phyloP scores from a whole-genome alignment of 2,113 vertebrate genomes.

The Cheilinus undulatus region DNA sequence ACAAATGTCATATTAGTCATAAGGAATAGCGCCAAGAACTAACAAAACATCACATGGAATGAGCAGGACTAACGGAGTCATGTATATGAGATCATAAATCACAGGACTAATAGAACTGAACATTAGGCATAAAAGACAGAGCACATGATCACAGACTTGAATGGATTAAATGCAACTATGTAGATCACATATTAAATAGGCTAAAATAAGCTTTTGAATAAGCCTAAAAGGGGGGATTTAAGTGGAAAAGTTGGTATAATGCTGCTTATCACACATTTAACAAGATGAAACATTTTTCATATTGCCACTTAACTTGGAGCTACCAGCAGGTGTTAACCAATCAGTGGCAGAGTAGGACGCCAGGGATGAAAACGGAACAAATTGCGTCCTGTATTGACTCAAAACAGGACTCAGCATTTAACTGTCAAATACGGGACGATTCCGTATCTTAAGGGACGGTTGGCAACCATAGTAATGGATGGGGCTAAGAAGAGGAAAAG shows the following conservation, averaged over 20 bases:
- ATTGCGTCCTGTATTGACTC: no score
- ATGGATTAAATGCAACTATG: constrained; percentile 42
- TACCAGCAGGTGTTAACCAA: no score
- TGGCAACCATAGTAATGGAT: no score
- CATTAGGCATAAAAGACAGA: constrained; percentile 3
- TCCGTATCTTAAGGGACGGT: no score
- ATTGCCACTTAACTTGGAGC: no score
- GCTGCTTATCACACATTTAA: no score
- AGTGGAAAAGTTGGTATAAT: constrained; percentile 11
- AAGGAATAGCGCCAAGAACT: constrained; percentile 24
- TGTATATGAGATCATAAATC: constrained; percentile 12
- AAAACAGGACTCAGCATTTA: no score
- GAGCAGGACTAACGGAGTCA: constrained; percentile 8
- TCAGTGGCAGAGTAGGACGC: no score
- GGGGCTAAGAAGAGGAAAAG: no score
- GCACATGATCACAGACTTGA: constrained; percentile 15
- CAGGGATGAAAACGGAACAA: no score
- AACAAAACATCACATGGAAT: constrained; percentile 23
- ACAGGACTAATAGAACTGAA: constrained; percentile 17
- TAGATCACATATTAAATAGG: constrained; percentile 27
- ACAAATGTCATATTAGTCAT: constrained; percentile 24
- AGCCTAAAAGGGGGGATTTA: constrained; percentile 26
- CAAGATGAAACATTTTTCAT: no score
- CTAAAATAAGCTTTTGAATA: constrained; percentile 24
- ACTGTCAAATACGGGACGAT: no score